Base-by-base conservation (phyloP, 2,113 vertebrate genomes). In the Pipra filicauda region DNA sequence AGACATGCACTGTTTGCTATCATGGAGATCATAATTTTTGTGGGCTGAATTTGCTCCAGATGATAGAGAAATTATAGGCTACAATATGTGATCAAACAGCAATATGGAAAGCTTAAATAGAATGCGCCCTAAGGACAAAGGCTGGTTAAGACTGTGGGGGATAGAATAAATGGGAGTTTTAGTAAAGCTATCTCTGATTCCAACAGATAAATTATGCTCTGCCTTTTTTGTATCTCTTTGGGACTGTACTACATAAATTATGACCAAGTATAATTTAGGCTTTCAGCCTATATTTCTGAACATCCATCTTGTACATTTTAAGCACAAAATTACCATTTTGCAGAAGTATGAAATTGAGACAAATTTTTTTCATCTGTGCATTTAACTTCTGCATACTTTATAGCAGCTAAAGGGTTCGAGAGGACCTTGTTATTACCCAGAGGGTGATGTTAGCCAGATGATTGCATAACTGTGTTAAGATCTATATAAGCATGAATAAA, bases 251-350 rank as follows among this genome's bases (percentile, higher is more conserved):
- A 98, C 98, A 99, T 99, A 98, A 99, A 99, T 99, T 99, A 99
- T 99, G 99, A 99, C 98, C 98, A 98, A 98, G 99, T 99, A 99
- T 99, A 98, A 99, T 99, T 99, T 98, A 98, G 98, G 97, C 99
- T 98, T 99, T 99, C 99, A 99, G 98, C 98, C 98, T 98, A 98
- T 98, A 98, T 98, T 98, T 98, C 98, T 98, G 97, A 98, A 98
- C 98, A 99, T 99, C 98, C 98, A 98, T 98, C 98, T 98, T 97
- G 97, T 96, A 98, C 98, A 98, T 98, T 98, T 98, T 98, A 99
- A 99, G 98, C 98, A 98, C 96, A 98, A 98, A 98, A 99, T 99
- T 98, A 99, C 99, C 98, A 99, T 99, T 98, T 98, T 98, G 98
- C 97, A 98, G 98, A 97, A 97, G 97, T 98, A 98, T 97, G 96